These are phyloP conservation scores for Macaca fascicularis DNA, from an alignment of 2,113 vertebrate genomes.

Conservation along the genomic window T2T-MFA8v1.1 NC_088376.1:184846001-184846500, in stretches of 20 bases:
- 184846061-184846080: background rate
- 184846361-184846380: background rate
- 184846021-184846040: slow-evolving; percentile 86
- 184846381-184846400: background rate
- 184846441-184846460: background rate
- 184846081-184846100: too few species aligned
- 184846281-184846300: background rate
- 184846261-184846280: background rate
- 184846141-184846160: background rate
- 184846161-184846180: background rate
- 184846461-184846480: background rate
- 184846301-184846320: background rate
- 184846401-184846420: background rate
- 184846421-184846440: background rate
- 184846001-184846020: slow-evolving; percentile 94
- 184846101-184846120: background rate
- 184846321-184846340: background rate
- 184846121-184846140: background rate
- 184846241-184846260: background rate
- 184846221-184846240: background rate
- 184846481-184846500: slow-evolving; percentile 2
- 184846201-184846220: background rate
- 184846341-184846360: background rate
- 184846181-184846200: background rate
- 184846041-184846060: slow-evolving; percentile 22